phyloP scores from a whole-genome alignment of 2,113 vertebrate genomes.

The Noctilio leporinus region DNA sequence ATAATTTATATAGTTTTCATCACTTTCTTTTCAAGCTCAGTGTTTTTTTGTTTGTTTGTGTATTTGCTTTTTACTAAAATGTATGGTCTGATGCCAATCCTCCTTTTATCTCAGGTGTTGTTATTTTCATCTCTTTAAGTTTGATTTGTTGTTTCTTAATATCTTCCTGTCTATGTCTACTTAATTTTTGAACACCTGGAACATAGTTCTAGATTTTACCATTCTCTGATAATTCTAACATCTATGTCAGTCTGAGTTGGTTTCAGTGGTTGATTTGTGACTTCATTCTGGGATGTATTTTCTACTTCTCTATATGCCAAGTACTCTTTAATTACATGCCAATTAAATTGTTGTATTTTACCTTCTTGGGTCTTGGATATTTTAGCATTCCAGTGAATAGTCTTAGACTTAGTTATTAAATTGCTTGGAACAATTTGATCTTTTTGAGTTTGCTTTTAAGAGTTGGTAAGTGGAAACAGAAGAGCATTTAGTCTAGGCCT shows the following conservation, averaged over 20 bases:
- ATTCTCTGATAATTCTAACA: not conserved
- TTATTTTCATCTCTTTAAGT: not conserved
- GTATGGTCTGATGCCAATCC: not conserved
- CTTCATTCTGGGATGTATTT: not conserved
- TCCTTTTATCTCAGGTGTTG: not conserved
- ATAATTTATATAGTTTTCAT: not conserved
- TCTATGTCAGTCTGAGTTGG: not conserved
- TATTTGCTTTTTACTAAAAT: not conserved
- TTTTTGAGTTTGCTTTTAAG: not conserved
- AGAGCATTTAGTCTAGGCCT: not conserved
- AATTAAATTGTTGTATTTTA: not conserved
- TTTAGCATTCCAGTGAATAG: not conserved
- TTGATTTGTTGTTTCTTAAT: not conserved
- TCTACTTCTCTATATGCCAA: not conserved
- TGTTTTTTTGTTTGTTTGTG: not conserved
- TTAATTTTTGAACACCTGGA: not conserved
- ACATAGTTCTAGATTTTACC: not conserved
- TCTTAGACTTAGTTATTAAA: not conserved
- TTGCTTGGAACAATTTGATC: not conserved
- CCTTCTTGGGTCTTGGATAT: not conserved
- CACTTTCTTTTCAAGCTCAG: not conserved
- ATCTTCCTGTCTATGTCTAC: not conserved
- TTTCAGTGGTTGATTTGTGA: not conserved
- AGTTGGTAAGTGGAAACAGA: not conserved
- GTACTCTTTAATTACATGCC: not conserved